Conservation (phyloP, 2,113 vertebrate genomes). For the Paramormyrops kingsleyae region DNA sequence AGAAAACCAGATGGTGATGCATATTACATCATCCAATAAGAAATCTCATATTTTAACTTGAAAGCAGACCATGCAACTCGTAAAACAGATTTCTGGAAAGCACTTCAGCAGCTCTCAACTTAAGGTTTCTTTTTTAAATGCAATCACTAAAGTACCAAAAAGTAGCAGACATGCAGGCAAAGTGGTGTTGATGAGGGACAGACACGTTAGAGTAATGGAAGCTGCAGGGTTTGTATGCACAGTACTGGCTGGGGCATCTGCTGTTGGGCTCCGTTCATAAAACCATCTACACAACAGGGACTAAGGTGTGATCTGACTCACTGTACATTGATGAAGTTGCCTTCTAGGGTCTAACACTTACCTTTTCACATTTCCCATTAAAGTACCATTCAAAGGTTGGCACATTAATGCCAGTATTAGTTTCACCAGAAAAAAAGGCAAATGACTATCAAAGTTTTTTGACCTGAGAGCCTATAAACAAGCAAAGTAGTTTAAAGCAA, state of each 20-base stretch:
- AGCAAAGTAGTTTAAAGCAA: background rate
- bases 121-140: constrained; percentile 24
- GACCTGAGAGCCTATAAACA: background rate
- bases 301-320: background rate
- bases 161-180: background rate
- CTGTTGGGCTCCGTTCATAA: background rate
- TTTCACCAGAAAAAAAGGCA: background rate
- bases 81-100: constrained; percentile 27
- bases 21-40: constrained; percentile 48
- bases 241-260: background rate
- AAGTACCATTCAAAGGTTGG: background rate
- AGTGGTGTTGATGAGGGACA: background rate
- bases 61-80: constrained; percentile 27
- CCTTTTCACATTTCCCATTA: background rate
- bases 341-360: background rate
- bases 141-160: background rate
- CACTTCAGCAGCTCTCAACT: background rate
- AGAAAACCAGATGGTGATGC: constrained; percentile 32
- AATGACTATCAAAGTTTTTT: background rate
- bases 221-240: background rate
- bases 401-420: background rate
- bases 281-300: background rate
- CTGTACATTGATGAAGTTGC: background rate
- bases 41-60: constrained; percentile 44
- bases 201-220: background rate